phyloP scores from a whole-genome alignment of 2,113 vertebrate species.

The Crotalus helleri region DNA sequence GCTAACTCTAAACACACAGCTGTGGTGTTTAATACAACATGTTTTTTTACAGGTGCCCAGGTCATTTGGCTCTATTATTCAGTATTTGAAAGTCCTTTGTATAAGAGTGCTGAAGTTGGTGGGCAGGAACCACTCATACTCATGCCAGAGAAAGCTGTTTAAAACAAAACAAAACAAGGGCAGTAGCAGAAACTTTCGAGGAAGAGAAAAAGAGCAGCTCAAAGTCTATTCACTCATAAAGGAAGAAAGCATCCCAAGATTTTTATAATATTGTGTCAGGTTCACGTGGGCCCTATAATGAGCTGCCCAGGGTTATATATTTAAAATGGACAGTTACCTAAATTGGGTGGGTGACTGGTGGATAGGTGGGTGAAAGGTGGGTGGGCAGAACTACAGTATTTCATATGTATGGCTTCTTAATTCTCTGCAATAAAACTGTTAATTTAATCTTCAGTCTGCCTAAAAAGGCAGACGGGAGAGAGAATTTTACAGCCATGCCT shows the following conservation, averaged over 20 bases:
- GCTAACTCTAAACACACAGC: conserved; percentile 30
- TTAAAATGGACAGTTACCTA: neutral
- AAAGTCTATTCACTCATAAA: neutral
- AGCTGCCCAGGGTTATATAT: neutral
- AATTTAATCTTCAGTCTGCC: neutral
- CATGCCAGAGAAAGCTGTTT: neutral
- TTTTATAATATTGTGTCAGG: neutral
- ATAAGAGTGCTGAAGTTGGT: neutral
- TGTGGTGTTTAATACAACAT: neutral
- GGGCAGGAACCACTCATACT: neutral
- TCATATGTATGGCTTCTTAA: neutral
- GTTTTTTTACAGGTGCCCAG: conserved; percentile 8
- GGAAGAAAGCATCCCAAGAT: neutral
- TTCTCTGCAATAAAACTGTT: neutral
- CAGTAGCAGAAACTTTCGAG: neutral
- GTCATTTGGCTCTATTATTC: neutral
- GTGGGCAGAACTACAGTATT: neutral
- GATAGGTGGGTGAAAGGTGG: neutral
- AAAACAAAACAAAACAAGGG: neutral
- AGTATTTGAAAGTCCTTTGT: neutral
- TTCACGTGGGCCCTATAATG: neutral
- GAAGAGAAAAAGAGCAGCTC: neutral
- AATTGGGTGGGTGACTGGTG: neutral
- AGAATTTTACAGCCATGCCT: neutral
- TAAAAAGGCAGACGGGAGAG: neutral